These are phyloP conservation scores for Cephus pygmeus DNA, from an alignment of 2,888 invertebrate genomes.

Conservation along the genomic window DNA sequence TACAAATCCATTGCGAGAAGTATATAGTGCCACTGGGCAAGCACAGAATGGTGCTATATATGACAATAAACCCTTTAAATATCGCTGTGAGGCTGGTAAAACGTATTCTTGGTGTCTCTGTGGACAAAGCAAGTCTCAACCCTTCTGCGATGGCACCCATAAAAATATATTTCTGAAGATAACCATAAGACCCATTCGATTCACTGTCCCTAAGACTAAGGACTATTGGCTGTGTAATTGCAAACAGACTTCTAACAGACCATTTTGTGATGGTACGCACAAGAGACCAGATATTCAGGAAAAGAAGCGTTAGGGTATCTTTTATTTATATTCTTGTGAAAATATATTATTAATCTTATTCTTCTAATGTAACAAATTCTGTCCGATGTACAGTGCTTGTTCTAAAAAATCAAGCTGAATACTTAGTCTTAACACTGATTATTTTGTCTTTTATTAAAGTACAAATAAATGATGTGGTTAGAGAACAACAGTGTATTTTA, in stretches of 20 bases:
- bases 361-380: neutral
- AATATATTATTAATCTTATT: neutral
- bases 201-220: constrained; percentile 86
- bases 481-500: neutral
- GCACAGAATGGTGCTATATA: constrained; percentile 80
- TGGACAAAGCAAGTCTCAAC: constrained; percentile 91
- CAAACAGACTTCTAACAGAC: constrained; percentile 92
- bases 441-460: neutral
- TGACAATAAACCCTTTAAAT: constrained; percentile 90
- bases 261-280: constrained; percentile 98
- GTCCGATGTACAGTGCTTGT: neutral
- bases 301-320: constrained; percentile 8
- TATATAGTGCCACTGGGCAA: constrained; percentile 75
- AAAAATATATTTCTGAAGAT: constrained; percentile 80
- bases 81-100: constrained; percentile 75
- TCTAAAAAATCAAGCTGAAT: neutral
- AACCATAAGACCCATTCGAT: constrained; percentile 81
- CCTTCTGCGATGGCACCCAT: constrained; percentile 95
- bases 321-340: constrained; percentile 10
- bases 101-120: constrained; percentile 87
- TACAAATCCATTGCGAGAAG: constrained; percentile 72
- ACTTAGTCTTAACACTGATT: neutral
- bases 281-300: constrained; percentile 78
- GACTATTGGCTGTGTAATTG: constrained; percentile 99
- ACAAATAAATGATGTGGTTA: neutral